A percentile compares a stretch with the other conserved stretches of the same genome.
These are phyloP conservation scores for Alentia gelatinosa DNA, from an alignment of 2,888 invertebrate genomes.

Conservation along the genomic window DNA sequence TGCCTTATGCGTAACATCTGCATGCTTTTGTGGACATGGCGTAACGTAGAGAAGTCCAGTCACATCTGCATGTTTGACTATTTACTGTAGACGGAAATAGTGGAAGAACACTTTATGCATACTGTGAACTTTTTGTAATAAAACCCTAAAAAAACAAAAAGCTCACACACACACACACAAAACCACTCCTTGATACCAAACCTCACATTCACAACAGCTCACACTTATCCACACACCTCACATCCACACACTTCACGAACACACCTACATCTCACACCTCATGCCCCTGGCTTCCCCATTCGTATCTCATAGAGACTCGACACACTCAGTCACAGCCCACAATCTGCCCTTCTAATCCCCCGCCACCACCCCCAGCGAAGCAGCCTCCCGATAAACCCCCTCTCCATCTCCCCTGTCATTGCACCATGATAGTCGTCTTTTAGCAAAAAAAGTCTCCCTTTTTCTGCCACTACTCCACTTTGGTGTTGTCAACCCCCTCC, in stretches of 20 bases:
- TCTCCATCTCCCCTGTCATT: neutral
- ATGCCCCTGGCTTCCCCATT: too few species aligned
- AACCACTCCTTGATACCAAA: too few species aligned
- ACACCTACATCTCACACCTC: neutral
- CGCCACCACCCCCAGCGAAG: neutral
- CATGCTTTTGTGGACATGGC: too few species aligned
- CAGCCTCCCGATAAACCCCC: neutral
- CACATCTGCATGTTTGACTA: too few species aligned
- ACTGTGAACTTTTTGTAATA: neutral
- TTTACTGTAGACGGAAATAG: too few species aligned
- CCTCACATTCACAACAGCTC: neutral
- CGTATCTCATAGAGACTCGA: too few species aligned
- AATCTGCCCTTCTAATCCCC: neutral
- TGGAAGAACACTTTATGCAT: too few species aligned
- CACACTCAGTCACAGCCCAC: too few species aligned
- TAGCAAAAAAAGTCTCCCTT: neutral
- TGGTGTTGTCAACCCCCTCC: neutral
- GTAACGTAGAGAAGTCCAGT: too few species aligned
- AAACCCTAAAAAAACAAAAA: neutral
- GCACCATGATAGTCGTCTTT: neutral
- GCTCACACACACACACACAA: neutral
- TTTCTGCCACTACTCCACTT: conserved; percentile 4
- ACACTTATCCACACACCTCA: neutral
- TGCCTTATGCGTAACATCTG: too few species aligned
- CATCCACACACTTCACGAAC: neutral